These are phyloP conservation scores for Cirrhinus mrigala DNA, from an alignment of 2,797 vertebrate genomes.

Conservation along the genomic window DNA sequence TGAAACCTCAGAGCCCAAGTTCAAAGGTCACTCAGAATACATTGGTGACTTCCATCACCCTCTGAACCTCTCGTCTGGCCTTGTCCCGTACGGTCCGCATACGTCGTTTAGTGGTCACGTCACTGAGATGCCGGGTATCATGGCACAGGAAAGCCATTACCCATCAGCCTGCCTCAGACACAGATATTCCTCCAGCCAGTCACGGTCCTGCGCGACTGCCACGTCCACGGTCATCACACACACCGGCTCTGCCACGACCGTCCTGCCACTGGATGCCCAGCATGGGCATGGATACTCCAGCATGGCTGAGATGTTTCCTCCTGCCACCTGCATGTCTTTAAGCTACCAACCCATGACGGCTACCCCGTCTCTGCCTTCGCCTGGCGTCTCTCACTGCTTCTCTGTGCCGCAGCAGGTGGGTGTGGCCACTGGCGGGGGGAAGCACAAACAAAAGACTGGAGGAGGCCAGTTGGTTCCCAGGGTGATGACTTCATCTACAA, in stretches of 20 bases:
- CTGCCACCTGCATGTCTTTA: constrained; percentile 64
- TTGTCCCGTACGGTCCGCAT: constrained; percentile 68
- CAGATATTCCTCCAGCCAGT: constrained; percentile 68
- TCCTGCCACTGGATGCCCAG: constrained; percentile 45
- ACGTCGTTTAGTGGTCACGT: constrained; percentile 63
- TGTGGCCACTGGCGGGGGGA: constrained; percentile 63
- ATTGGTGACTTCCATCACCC: constrained; percentile 70
- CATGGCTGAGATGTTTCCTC: constrained; percentile 64
- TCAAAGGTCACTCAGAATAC: constrained; percentile 77
- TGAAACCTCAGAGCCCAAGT: constrained; percentile 71
- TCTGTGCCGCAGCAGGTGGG: constrained; percentile 69
- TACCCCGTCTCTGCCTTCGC: constrained; percentile 62
- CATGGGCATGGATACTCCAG: constrained; percentile 69
- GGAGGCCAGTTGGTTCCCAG: constrained; percentile 60
- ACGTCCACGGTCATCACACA: constrained; percentile 75
- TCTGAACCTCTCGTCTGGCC: constrained; percentile 64
- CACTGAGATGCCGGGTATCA: constrained; percentile 54
- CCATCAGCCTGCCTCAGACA: constrained; percentile 76
- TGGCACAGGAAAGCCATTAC: constrained; percentile 71
- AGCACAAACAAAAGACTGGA: constrained; percentile 74
- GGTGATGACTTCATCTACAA: constrained; percentile 41
- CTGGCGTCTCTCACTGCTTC: constrained; percentile 70
- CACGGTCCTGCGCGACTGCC: constrained; percentile 33
- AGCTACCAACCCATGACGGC: constrained; percentile 64
- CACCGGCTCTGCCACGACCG: constrained; percentile 71